Percentiles rank a stretch among this genome's conserved stretches.
These are phyloP conservation scores for Falco novaeseelandiae DNA, from an alignment of 2,797 vertebrate species.

Conservation along the genomic window DNA sequence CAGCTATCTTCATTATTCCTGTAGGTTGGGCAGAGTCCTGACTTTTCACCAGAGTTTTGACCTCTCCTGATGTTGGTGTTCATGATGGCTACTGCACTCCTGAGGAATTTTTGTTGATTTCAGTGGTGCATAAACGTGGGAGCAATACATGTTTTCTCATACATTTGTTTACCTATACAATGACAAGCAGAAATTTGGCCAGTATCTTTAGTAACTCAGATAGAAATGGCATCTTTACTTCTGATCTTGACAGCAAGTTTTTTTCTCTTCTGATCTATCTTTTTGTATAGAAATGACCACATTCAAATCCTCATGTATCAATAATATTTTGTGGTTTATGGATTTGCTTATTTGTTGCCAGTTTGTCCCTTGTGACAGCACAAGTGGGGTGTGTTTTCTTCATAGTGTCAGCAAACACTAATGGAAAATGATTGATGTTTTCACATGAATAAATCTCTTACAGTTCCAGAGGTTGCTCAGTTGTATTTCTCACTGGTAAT, in stretches of 20 bases:
- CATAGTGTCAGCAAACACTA: background rate
- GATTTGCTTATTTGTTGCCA: background rate
- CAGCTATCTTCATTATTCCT: background rate
- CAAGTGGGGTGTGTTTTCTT: background rate
- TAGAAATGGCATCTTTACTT: background rate
- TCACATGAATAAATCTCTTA: background rate
- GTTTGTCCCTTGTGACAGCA: background rate
- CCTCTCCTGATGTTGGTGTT: background rate
- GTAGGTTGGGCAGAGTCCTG: background rate
- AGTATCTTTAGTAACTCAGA: background rate
- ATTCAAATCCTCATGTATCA: background rate
- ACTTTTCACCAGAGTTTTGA: background rate
- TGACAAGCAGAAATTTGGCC: background rate
- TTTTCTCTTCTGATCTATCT: background rate
- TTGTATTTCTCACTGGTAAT: background rate
- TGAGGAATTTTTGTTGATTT: background rate
- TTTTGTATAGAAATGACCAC: background rate
- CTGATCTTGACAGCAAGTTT: background rate
- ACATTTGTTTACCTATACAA: background rate
- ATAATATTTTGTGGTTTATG: background rate
- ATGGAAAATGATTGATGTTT: background rate
- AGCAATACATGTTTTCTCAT: background rate
- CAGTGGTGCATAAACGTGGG: background rate
- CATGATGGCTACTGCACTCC: background rate
- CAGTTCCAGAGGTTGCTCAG: constrained; percentile 5